Conservation (phyloP, 2,113 vertebrate genomes). For the Gambusia affinis region DNA sequence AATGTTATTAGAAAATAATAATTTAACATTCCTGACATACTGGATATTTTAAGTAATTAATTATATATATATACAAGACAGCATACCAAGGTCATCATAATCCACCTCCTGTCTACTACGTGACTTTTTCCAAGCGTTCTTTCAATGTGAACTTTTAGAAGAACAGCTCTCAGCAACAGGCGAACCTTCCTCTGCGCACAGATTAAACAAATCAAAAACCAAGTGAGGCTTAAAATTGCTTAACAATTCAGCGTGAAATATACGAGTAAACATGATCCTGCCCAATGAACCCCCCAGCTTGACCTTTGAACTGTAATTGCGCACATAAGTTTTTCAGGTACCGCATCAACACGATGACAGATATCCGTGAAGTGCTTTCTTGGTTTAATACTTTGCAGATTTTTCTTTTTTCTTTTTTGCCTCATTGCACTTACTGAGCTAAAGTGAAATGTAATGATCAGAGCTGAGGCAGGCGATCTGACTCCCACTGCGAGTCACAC, state of each 20-base stretch:
- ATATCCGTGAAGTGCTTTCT: not conserved
- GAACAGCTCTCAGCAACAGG: too few species aligned
- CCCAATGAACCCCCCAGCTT: not conserved
- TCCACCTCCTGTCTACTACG: too few species aligned
- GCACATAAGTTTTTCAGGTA: not conserved
- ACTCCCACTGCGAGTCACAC: constrained; percentile 39
- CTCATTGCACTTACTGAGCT: constrained; percentile 23
- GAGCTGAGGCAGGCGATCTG: constrained; percentile 7
- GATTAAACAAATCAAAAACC: not conserved
- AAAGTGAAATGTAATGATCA: constrained; percentile 33
- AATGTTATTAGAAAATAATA: too few species aligned
- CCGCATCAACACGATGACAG: not conserved
- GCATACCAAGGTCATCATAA: too few species aligned
- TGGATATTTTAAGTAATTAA: not conserved
- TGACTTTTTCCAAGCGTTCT: too few species aligned
- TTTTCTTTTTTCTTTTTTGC: not conserved
- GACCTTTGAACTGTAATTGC: not conserved
- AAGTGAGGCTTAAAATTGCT: not conserved
- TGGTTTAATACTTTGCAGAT: not conserved
- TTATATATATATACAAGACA: too few species aligned
- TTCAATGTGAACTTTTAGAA: too few species aligned
- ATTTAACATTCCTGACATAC: not conserved
- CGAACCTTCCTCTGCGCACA: too few species aligned
- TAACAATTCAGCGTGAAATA: not conserved
- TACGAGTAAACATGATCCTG: not conserved